Evolutionary conservation across 2,888 invertebrate genomes (phyloP), one percentile per base, ranked within the genome.

Genomic region (Trissoscelio sp.): DNA sequence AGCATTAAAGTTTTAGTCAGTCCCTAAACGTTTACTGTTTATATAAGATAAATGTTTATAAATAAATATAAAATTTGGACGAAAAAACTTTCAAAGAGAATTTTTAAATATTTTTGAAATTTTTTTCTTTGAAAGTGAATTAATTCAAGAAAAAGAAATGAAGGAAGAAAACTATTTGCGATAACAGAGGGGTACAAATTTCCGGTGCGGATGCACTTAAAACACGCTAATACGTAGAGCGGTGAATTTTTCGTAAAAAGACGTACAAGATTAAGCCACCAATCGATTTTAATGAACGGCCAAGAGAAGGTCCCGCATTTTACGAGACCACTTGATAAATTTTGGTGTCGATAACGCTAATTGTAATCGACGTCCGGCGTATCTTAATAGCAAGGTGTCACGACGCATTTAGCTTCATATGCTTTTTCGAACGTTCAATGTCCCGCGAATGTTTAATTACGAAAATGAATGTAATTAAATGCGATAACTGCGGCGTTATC

Each of bases 351-450:
- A 82, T 82, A 82, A 82, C 79, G 62, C 58, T 75, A 82, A 82
- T 82, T 75, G 75, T 79, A 72, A 82, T 82, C 75, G 75, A 79
- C 79, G 82, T 60, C 22, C 39, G 60, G 60, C 78, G 74, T 70
- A 79, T 79, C 79, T 82, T 82, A 79, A 79, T 82, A 82, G 82
- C 79, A 39, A 66, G 53, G 67, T 72, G 82, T 82, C 82, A 79
- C 75, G 48, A 24, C 34, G 66, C 39, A 58, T 82, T 79, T 44
- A 34, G 66, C 57, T 57, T 22, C 57, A 5, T 39, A 46, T 7
- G 66, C 12, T 75, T 82, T 74, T 82, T 79, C 70, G 58, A 66
- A 51, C 31, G 53, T 46, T 53, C 12, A 53, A 58, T 62, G 24
- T 66, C 31, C 46, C 34, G 42, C 37, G 48, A 74, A 70, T 58